Percentiles rank a stretch among this genome's conserved stretches.
These are phyloP conservation scores for Parauchenoglanis punctatus DNA, from an alignment of 2,797 vertebrate genomes.

Conservation along the genomic window DNA sequence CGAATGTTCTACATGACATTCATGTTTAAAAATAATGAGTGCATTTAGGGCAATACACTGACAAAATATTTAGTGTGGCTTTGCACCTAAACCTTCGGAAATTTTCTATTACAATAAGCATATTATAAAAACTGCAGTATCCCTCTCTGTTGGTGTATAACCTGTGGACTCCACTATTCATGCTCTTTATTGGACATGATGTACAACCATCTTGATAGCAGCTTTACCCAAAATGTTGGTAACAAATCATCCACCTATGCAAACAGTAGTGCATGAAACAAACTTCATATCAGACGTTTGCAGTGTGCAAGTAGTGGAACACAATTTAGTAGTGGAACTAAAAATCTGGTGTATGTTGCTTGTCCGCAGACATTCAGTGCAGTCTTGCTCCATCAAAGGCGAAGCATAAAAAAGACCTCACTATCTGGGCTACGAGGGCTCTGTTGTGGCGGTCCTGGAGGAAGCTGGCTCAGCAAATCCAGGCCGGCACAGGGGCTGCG, in stretches of 20 bases:
- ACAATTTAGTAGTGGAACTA: background rate
- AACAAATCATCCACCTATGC: background rate
- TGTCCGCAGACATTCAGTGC: background rate
- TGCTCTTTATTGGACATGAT: constrained; percentile 6
- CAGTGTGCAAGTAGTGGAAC: background rate
- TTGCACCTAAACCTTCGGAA: constrained; percentile 16
- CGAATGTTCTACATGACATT: constrained; percentile 55
- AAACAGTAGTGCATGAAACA: constrained; percentile 14
- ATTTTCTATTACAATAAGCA: constrained; percentile 34
- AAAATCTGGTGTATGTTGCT: background rate
- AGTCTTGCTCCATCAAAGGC: constrained; percentile 65
- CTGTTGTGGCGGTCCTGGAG: constrained; percentile 62
- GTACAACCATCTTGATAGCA: background rate
- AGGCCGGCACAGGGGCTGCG: constrained; percentile 76
- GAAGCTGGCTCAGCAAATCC: constrained; percentile 68
- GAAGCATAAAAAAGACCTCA: constrained; percentile 82
- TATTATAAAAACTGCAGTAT: background rate
- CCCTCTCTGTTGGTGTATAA: background rate
- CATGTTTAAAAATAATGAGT: constrained; percentile 59
- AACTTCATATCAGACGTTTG: background rate
- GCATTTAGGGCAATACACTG: constrained; percentile 47
- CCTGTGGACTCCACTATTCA: background rate
- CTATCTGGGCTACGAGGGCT: constrained; percentile 66
- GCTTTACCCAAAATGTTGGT: background rate
- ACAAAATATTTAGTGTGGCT: constrained; percentile 40